Conservation (phyloP, 2,797 vertebrate genomes). For the Pogonophryne albipinna region DNA sequence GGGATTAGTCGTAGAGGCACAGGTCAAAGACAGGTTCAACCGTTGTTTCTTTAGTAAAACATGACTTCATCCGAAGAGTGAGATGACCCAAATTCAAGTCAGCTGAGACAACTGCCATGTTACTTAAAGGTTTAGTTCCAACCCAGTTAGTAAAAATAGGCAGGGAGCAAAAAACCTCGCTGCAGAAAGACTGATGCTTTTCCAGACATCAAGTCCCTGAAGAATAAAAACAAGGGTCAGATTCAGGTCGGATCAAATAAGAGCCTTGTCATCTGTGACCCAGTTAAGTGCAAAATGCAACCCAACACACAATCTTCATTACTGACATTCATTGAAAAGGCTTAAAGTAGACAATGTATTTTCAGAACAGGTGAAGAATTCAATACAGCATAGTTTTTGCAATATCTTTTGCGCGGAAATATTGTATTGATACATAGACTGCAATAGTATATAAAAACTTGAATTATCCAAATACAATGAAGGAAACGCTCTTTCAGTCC, state of each 20-base stretch:
- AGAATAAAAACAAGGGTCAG: slow-evolving; percentile 4
- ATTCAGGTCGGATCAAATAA: not conserved
- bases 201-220: not conserved
- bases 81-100: slow-evolving; percentile 56
- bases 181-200: slow-evolving; percentile 25
- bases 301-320: not conserved
- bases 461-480: no score
- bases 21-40: slow-evolving; percentile 27
- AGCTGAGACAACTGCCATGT: slow-evolving; percentile 38
- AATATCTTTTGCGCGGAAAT: no score
- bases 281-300: not conserved
- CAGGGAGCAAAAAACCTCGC: slow-evolving; percentile 8
- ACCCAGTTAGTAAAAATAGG: slow-evolving; percentile 68
- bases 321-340: not conserved
- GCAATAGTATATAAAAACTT: no score
- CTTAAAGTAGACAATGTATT: not conserved
- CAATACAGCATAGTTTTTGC: no score
- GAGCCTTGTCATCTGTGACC: not conserved
- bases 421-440: no score
- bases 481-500: no score
- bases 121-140: slow-evolving; percentile 69
- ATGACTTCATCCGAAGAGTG: slow-evolving; percentile 27
- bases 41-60: slow-evolving; percentile 17
- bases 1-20: slow-evolving; percentile 12
- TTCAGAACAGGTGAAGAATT: not conserved